Percentiles rank a stretch among this genome's conserved stretches.
These are phyloP conservation scores for Ciconia maguari DNA, from an alignment of 2,113 vertebrate genomes.

Conservation along the genomic window DNA sequence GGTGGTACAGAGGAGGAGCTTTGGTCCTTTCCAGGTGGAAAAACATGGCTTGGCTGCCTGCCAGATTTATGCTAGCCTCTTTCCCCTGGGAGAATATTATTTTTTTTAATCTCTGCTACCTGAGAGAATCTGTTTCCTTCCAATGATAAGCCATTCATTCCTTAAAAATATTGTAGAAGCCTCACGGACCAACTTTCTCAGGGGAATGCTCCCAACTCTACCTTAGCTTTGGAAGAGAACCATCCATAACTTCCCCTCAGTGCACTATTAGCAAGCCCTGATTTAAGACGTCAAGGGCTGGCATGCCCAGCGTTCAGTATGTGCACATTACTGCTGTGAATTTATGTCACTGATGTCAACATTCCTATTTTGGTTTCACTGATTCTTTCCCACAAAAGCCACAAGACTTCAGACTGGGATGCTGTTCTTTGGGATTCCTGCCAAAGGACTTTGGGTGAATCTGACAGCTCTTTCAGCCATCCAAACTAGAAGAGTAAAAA, in stretches of 20 bases:
- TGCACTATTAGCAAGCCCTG: neutral
- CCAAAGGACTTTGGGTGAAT: neutral
- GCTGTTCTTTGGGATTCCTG: neutral
- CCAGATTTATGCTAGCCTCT: neutral
- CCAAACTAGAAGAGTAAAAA: neutral
- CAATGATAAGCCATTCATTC: neutral
- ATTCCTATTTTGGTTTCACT: neutral
- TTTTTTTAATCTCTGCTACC: neutral
- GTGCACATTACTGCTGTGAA: neutral
- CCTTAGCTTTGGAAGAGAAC: neutral
- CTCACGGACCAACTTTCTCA: neutral
- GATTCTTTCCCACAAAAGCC: neutral
- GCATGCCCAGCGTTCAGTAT: neutral
- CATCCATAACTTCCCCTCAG: neutral
- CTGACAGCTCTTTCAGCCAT: neutral
- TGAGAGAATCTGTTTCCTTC: neutral
- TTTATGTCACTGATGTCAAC: neutral
- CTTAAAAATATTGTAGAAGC: neutral
- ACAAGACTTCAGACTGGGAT: neutral
- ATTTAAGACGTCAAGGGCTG: neutral
- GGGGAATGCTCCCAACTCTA: neutral
- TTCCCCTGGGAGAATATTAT: neutral
- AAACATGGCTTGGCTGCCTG: neutral
- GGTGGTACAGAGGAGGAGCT: neutral
- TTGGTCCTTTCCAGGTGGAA: neutral